These are phyloP conservation scores for Mus musculus DNA, from an alignment of 2,113 vertebrate species.

Conservation along the genomic window DNA sequence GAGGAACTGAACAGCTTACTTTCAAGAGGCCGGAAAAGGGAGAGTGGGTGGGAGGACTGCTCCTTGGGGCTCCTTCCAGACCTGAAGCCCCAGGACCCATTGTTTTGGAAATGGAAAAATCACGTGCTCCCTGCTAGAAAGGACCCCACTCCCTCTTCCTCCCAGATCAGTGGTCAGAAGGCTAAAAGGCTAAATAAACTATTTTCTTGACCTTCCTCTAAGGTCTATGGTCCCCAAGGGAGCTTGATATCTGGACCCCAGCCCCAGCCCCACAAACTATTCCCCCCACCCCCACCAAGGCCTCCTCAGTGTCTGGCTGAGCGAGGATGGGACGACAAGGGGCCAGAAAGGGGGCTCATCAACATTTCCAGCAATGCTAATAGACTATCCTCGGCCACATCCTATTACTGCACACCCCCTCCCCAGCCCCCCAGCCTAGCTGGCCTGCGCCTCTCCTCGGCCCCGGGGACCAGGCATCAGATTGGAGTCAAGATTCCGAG, in stretches of 20 bases:
- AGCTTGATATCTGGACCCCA: background rate
- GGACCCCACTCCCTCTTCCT: background rate
- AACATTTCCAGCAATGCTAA: slow-evolving; percentile 64
- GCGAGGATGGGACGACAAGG: background rate
- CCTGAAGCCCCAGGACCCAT: background rate
- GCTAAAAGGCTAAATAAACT: background rate
- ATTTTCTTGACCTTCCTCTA: background rate
- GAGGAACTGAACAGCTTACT: background rate
- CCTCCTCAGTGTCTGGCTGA: slow-evolving; percentile 44
- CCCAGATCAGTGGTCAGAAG: background rate
- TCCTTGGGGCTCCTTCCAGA: slow-evolving; percentile 29
- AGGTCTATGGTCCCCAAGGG: background rate
- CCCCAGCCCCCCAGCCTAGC: slow-evolving; percentile 73
- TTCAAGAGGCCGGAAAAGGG: background rate
- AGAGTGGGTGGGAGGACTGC: background rate
- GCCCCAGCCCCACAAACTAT: background rate
- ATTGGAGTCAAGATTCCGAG: slow-evolving; percentile 84
- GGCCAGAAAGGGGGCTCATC: slow-evolving; percentile 57
- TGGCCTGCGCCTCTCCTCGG: slow-evolving; percentile 61
- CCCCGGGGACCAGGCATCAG: slow-evolving; percentile 82
- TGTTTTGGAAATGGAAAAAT: background rate
- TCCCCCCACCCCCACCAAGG: background rate
- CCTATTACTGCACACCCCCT: slow-evolving; percentile 74
- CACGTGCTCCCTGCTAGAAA: background rate
- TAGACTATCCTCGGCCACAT: slow-evolving; percentile 77